Evolutionary conservation across 2,888 invertebrate genomes (phyloP).

Genomic region (Eudemis profundana): DNA sequence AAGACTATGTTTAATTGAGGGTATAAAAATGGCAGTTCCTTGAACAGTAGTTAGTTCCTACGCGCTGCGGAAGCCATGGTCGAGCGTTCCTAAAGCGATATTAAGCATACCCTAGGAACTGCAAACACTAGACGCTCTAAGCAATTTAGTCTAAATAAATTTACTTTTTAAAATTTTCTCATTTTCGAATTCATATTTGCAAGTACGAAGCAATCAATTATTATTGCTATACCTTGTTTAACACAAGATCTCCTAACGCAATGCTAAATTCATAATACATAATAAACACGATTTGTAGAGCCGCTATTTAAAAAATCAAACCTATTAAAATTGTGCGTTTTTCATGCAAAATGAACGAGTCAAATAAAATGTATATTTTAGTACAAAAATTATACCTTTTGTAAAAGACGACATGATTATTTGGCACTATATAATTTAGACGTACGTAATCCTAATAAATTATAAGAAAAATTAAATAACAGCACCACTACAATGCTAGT

Average conservation of each 20-base stretch:
- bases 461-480: slow-evolving; percentile 14
- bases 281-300: slow-evolving; percentile 15
- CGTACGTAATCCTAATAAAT: slow-evolving; percentile 18
- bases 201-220: not conserved
- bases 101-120: not conserved
- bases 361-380: slow-evolving; percentile 25
- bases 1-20: not conserved
- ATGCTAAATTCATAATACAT: slow-evolving; percentile 4
- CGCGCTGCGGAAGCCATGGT: not conserved
- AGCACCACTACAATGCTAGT: slow-evolving; percentile 13
- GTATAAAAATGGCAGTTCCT: slow-evolving; percentile 6
- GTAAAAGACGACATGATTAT: slow-evolving; percentile 37
- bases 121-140: not conserved
- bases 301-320: slow-evolving; percentile 12
- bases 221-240: not conserved
- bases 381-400: slow-evolving; percentile 27
- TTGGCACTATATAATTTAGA: slow-evolving; percentile 44
- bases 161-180: too few species aligned
- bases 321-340: slow-evolving; percentile 30
- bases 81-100: not conserved
- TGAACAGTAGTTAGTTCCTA: not conserved
- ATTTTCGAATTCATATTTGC: not conserved
- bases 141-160: not conserved
- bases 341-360: slow-evolving; percentile 30
- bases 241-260: not conserved